Evolutionary conservation across 2,888 invertebrate species (phyloP), one percentile per base, ranked within the genome.

Genomic region (Ornithoptera priamus): DNA sequence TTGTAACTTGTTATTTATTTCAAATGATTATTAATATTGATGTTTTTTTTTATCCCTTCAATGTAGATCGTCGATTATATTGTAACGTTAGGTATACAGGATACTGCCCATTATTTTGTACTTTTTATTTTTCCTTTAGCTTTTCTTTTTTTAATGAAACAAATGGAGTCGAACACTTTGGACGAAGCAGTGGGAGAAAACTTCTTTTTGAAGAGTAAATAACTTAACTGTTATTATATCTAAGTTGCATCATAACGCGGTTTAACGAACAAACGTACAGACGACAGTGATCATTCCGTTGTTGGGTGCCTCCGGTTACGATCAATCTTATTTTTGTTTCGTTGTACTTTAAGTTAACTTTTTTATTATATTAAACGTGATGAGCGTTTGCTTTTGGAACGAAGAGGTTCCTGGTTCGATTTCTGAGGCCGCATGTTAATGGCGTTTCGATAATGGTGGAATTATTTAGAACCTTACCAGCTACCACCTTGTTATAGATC

Each of bases 1-100:
- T 80, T 89, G 88, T 89, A 90, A 89, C 86, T 90, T 92, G 92
- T 92, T 92, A 92, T 92, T 92, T 92, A 92, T 92, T 92, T 92
- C 88, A 92, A 91, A 92, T 90, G 92, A 92, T 90, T 91, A 91
- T 91, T 85, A 90, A 88, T 89, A 90, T 88, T 85, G 85, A 88
- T 86, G 90, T 86, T 92, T 90, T 87, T 39, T 90, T 87, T 66
- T 70, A 84, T 87, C 82, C 79, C 81, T 89, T 87, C 85, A 83
- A 78, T 84, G 87, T 90, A 90, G 89, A 83, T 83, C 84, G 81
- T 85, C 75, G 78, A 80, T 84, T 91, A 90, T 88, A 86, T 90
- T 90, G 89, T 92, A 90, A 88, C 84, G 87, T 30, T 91, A 92
- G 86, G 86, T 84, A 85, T 87, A 89, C 81, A 86, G 77, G 83